Base-by-base conservation (phyloP, 2,888 invertebrate genomes). In the Cheilosia variabilis region DNA sequence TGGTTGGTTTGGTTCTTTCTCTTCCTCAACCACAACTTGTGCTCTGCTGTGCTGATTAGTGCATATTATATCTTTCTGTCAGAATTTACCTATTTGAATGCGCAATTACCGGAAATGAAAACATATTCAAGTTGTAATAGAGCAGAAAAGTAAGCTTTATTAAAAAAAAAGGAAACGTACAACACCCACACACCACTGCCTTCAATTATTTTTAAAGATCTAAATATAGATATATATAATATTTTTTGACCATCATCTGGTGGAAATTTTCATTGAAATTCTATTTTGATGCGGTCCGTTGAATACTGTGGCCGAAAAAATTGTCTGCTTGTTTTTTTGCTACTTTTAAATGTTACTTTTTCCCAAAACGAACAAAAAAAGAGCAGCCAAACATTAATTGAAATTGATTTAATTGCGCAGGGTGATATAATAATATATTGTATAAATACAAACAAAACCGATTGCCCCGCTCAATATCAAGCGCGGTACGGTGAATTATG, bases 221-320 rank as follows among this genome's bases (percentile, higher is more conserved):
- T 57, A 50, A 37, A 58, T 66, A 41, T 53, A 47, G 69, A 69
- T 69, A n/a, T n/a, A n/a, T 47, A 15, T 9, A 53, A 62, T 31
- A 24, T 34, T 22, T 45, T 62, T 27, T 31, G 43, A 72, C 62
- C 31, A 22, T 19, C 19, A 19, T 1, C 5, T 1, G 37, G 31
- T 37, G 47, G 17, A 69, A 53, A 55, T 53, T 53, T 63, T 19
- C 52, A 43, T 47, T 37, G 37, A 69, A 78, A 68, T 45, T 62
- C 34, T 15, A 62, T 69, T 69, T 41, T 17, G 69, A 69, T 55
- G 37, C 69, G 69, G 62, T 78, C 15, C 47, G 77, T n/a, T 57
- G 69, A 10, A 9, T 50, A 15, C 22, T 55, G 55, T 78, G 77
- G 69, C 62, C 69, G 69, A 71, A 69, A 71, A 78, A 71, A 63